These are phyloP conservation scores for Athetis lepigone DNA, from an alignment of 2,888 invertebrate genomes.

Conservation along the genomic window DNA sequence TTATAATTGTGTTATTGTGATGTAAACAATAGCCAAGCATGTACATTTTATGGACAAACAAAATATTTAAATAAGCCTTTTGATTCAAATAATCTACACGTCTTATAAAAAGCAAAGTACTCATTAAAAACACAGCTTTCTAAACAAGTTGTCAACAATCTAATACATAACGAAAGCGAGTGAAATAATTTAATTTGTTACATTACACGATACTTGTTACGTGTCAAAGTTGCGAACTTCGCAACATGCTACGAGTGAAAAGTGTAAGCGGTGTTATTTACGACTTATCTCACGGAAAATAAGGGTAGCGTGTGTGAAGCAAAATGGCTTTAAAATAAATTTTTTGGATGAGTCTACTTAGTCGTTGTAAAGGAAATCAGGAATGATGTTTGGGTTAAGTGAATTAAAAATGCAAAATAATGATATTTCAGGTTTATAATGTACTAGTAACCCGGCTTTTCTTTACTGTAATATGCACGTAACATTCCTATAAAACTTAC, in stretches of 20 bases:
- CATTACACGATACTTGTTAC: slow-evolving; percentile 49
- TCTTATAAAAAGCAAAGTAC: background rate
- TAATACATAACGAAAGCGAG: slow-evolving; percentile 32
- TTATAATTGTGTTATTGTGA: too few species aligned
- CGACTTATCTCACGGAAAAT: slow-evolving; percentile 36
- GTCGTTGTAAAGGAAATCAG: background rate
- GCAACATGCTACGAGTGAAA: slow-evolving; percentile 48
- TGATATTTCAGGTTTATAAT: background rate
- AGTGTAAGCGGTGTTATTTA: slow-evolving; percentile 50
- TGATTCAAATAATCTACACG: background rate
- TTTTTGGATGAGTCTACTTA: slow-evolving; percentile 1
- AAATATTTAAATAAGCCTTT: too few species aligned
- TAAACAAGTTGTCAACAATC: slow-evolving; percentile 44
- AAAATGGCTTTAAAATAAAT: background rate
- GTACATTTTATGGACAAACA: too few species aligned
- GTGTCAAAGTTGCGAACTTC: slow-evolving; percentile 55
- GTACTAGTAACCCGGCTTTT: too few species aligned
- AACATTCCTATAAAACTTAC: too few species aligned
- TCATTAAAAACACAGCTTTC: slow-evolving; percentile 30
- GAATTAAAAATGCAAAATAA: background rate
- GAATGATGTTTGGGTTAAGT: background rate
- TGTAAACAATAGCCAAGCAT: too few species aligned
- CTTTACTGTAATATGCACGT: too few species aligned
- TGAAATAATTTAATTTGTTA: slow-evolving; percentile 60
- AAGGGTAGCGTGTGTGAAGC: slow-evolving; percentile 2